Evolutionary conservation across 1,140 invertebrate genomes (phyloP).

Genomic region (Hycleus cichorii): DNA sequence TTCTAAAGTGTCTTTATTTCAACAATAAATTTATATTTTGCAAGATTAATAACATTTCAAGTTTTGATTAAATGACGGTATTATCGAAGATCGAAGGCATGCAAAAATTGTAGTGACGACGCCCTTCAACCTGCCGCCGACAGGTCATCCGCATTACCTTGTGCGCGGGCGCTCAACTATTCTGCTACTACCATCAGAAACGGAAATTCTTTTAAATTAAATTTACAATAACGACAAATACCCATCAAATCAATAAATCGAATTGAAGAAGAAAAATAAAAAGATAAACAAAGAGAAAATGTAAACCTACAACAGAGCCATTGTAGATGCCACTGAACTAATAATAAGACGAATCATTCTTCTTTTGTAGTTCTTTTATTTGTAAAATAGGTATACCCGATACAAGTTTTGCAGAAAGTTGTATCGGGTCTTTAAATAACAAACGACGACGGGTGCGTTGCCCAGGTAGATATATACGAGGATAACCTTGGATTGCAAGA

Average conservation of each 20-base stretch:
- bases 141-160: conserved; percentile 39
- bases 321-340: neutral
- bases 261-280: neutral
- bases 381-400: neutral
- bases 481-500: conserved; percentile 31
- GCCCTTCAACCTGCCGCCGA: conserved; percentile 39
- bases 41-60: neutral
- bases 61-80: conserved; percentile 11
- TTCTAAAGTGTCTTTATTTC: neutral
- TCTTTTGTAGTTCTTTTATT: conserved; percentile 16
- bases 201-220: neutral
- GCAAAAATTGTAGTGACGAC: conserved; percentile 24
- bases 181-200: neutral
- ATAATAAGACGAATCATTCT: neutral
- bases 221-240: neutral
- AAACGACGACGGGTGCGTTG: conserved; percentile 23
- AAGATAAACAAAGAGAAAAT: neutral
- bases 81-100: conserved; percentile 6
- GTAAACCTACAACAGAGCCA: too few species aligned
- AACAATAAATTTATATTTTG: neutral
- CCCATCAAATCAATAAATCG: conserved; percentile 4
- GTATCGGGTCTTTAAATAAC: conserved; percentile 24
- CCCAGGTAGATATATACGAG: conserved; percentile 23
- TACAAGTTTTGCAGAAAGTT: conserved; percentile 23
- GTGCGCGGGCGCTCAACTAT: conserved; percentile 31